phyloP scores from a whole-genome alignment of 2,797 vertebrate genomes.

The Rhyacichthys aspro region DNA sequence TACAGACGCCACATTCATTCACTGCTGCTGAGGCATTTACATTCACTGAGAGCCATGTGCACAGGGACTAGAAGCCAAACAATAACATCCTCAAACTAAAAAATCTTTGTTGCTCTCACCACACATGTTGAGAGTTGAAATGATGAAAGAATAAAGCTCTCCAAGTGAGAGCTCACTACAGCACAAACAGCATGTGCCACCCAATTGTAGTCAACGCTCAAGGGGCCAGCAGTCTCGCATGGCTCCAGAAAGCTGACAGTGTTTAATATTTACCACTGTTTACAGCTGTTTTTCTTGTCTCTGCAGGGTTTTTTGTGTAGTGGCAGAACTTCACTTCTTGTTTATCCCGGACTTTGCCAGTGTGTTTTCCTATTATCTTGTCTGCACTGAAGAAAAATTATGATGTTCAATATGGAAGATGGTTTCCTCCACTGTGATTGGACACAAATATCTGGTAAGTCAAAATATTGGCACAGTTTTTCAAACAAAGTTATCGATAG shows the following conservation, averaged over 20 bases:
- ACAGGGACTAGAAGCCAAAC: constrained; percentile 16
- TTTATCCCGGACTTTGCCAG: constrained; percentile 37
- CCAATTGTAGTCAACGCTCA: constrained; percentile 49
- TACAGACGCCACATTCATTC: constrained; percentile 34
- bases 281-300: constrained; percentile 63
- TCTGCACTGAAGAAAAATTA: constrained; percentile 22
- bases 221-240: constrained; percentile 40
- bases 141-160: constrained; percentile 35
- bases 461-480: neutral
- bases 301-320: constrained; percentile 35
- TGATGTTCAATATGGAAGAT: constrained; percentile 10
- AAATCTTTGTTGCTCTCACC: constrained; percentile 18
- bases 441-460: too few species aligned
- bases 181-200: constrained; percentile 37
- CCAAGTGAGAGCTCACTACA: constrained; percentile 28
- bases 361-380: constrained; percentile 24
- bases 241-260: constrained; percentile 55
- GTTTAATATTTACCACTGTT: constrained; percentile 64
- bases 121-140: constrained; percentile 14
- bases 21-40: constrained; percentile 22
- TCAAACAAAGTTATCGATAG: too few species aligned
- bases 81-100: constrained; percentile 25
- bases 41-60: constrained; percentile 14
- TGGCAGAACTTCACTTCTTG: constrained; percentile 48
- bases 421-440: too few species aligned